Percentiles rank a stretch among this genome's conserved stretches.
These are phyloP conservation scores for Drosophila truncata DNA, from an alignment of 1,140 invertebrate genomes.

Conservation along the genomic window DNA sequence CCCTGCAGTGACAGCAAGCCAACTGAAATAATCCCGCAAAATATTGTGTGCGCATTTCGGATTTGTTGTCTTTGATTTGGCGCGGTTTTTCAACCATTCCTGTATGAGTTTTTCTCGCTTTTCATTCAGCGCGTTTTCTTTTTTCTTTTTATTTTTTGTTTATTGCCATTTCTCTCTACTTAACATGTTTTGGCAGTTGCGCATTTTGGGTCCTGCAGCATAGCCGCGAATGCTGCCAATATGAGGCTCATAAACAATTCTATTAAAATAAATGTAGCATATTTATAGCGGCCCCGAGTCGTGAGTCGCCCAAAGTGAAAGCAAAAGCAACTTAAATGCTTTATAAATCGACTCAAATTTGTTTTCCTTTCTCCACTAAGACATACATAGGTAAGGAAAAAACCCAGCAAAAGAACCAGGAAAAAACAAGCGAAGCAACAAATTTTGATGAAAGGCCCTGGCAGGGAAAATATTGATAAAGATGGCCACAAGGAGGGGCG, in stretches of 20 bases:
- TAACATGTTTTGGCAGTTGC: constrained; percentile 76
- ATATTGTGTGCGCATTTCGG: constrained; percentile 71
- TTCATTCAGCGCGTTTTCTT: constrained; percentile 25
- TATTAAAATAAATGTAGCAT: constrained; percentile 84
- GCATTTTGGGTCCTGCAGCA: constrained; percentile 47
- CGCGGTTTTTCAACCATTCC: constrained; percentile 50
- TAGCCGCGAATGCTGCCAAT: constrained; percentile 41
- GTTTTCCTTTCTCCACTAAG: constrained; percentile 43
- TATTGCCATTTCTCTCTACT: constrained; percentile 52
- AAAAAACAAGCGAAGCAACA: constrained; percentile 52
- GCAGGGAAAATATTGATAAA: constrained; percentile 54
- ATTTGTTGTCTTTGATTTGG: constrained; percentile 82
- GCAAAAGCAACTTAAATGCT: constrained; percentile 67
- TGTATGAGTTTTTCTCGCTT: constrained; percentile 29
- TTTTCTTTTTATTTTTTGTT: constrained; percentile 15
- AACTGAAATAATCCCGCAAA: constrained; percentile 82
- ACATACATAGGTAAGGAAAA: constrained; percentile 12
- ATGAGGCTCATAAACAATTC: constrained; percentile 77
- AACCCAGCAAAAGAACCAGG: neutral
- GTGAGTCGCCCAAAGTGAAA: constrained; percentile 35
- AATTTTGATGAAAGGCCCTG: constrained; percentile 59
- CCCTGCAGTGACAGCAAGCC: constrained; percentile 68
- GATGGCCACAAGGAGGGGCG: constrained; percentile 2
- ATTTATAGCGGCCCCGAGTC: constrained; percentile 54
- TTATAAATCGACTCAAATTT: constrained; percentile 78